Base-by-base conservation (phyloP, 1,140 invertebrate species). In the Phocides pigmalion region DNA sequence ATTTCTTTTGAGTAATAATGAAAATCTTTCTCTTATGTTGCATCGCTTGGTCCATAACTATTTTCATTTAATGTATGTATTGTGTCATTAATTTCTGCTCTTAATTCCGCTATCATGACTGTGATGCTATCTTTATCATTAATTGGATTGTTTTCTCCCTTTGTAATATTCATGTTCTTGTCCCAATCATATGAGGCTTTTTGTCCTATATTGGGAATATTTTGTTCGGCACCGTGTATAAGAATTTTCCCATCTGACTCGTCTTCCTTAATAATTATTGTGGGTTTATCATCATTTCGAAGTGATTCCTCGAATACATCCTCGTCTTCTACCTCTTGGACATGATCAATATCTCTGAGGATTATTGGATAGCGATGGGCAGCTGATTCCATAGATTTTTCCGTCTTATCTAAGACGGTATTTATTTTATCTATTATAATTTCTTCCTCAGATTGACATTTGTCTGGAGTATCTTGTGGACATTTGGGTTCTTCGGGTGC, bases 361-460 rank as follows among this genome's bases (percentile, higher is more conserved):
- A 61, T 61, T 11, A 66, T 42, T 8, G 68, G 54, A 51, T 32
- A 70, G 0, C 44, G 20, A 44, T 51, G 37, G 32, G 16, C 53
- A 8, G 44, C 11, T 9, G 44, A 22, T 16, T 16, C 19, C 4
- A 39, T 41, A 8, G 28, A 32, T 11, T 32, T 32, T 39, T 41
- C 12, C 1, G 19, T 39, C 3, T 54, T 41, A 22, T 14, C 32
- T 4, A 41, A 39, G n/a, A 17, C 3, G 14, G 2, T 11, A 15
- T 49, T 61, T 61, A 22, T 19, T 2, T 58, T 44, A 28, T 25
- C 11, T 16, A 42, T 42, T 41, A 15, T 42, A 8, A 9, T 12
- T 14, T 20, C 25, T 12, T 59, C 42, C 12, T 54, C 16, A 58
- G 8, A 17, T 19, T 12, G 42, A 19, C 5, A 37, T 35, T 4